These are phyloP conservation scores for Montifringilla adamsi DNA, from an alignment of 2,113 vertebrate genomes.

Conservation along the genomic window DNA sequence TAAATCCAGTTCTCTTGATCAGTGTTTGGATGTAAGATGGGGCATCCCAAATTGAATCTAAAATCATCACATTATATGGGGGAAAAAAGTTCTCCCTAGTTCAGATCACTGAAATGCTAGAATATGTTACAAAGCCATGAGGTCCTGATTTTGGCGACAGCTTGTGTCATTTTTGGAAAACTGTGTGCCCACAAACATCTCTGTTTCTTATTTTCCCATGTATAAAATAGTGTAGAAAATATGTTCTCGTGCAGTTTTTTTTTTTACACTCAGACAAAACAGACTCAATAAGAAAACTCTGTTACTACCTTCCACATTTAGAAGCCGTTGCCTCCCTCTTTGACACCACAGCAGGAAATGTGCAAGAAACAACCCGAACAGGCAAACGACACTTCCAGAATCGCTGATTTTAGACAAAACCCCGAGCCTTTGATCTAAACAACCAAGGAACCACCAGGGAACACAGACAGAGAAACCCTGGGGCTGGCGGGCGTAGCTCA, in stretches of 20 bases:
- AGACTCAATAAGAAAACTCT: neutral
- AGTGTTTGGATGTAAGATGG: neutral
- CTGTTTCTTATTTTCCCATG: neutral
- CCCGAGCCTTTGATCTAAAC: rapidly evolving
- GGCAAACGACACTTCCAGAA: neutral
- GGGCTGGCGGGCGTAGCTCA: rapidly evolving
- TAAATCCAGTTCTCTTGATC: slow-evolving; percentile 12
- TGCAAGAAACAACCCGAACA: neutral
- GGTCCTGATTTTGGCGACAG: neutral
- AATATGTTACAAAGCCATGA: neutral
- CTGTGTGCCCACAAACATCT: neutral
- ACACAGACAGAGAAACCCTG: rapidly evolving
- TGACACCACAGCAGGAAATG: neutral
- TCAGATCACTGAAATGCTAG: neutral
- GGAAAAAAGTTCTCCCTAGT: neutral
- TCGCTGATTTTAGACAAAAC: neutral
- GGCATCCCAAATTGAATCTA: slow-evolving; percentile 1
- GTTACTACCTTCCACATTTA: neutral
- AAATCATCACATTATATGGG: neutral
- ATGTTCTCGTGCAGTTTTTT: rapidly evolving
- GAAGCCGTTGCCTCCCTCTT: neutral
- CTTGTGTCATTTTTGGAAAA: neutral
- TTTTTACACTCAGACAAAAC: neutral
- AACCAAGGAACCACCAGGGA: rapidly evolving
- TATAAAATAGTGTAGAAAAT: neutral